Conservation (phyloP, 2,888 invertebrate genomes). For the Orchesellides sinensis region DNA sequence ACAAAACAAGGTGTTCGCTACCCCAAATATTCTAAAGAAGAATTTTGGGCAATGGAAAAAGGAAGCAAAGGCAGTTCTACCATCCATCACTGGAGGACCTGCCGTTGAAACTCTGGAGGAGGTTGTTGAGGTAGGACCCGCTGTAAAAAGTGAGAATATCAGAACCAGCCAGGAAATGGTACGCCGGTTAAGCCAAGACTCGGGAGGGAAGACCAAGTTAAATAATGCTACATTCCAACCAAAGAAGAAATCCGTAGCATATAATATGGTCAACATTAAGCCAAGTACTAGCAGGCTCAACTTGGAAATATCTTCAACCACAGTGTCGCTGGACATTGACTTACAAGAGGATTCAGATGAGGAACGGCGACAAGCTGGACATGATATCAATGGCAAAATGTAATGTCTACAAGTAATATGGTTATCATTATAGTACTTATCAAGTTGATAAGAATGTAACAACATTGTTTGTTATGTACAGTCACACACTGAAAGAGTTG, state of each 20-base stretch:
- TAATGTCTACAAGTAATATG: not conserved
- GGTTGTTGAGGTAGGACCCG: not conserved
- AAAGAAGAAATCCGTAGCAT: too few species aligned
- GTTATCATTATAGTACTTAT: not conserved
- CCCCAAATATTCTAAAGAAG: constrained; percentile 15
- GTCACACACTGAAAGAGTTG: constrained; percentile 6
- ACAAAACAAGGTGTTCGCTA: constrained; percentile 10
- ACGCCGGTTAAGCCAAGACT: constrained; percentile 4
- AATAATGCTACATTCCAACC: not conserved
- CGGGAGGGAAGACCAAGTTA: not conserved
- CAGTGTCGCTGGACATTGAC: not conserved
- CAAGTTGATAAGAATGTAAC: not conserved
- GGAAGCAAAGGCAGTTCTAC: constrained; percentile 28
- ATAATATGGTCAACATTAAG: too few species aligned
- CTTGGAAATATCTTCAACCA: too few species aligned
- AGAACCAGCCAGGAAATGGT: not conserved
- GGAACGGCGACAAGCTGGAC: constrained; percentile 19
- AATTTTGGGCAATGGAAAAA: constrained; percentile 32
- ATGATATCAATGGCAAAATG: constrained; percentile 42
- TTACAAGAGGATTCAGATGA: not conserved
- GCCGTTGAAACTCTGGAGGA: constrained; percentile 29
- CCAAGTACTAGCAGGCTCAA: too few species aligned
- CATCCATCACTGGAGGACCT: constrained; percentile 30
- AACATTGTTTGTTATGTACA: not conserved
- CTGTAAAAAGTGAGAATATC: not conserved